Evolutionary conservation across 2,797 vertebrate genomes (phyloP).

Genomic region (Euthynnus affinis): DNA sequence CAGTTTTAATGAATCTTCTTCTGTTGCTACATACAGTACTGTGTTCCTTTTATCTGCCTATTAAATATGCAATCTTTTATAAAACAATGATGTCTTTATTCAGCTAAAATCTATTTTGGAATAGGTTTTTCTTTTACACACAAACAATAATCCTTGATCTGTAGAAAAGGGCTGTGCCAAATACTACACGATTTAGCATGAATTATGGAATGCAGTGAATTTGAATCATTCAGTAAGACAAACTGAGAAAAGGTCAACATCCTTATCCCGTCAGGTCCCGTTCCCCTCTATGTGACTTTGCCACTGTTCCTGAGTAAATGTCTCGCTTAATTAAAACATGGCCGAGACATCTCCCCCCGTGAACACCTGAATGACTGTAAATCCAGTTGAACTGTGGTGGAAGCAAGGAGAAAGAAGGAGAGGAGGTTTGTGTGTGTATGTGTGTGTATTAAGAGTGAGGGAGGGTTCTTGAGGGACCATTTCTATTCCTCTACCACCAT

Average conservation of each 20-base stretch:
- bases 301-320: conserved; percentile 49
- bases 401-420: conserved; percentile 30
- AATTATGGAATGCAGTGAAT: conserved; percentile 45
- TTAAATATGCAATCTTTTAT: neutral
- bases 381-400: conserved; percentile 59
- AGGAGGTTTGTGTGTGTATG: conserved; percentile 24
- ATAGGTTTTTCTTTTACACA: neutral
- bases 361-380: conserved; percentile 72
- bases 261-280: conserved; percentile 42
- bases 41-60: neutral
- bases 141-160: neutral
- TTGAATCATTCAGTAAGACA: conserved; percentile 63
- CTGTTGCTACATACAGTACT: neutral
- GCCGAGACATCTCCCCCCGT: conserved; percentile 29
- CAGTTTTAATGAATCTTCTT: conserved; percentile 7
- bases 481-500: conserved; percentile 52
- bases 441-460: conserved; percentile 2
- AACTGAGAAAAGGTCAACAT: conserved; percentile 62
- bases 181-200: conserved; percentile 22
- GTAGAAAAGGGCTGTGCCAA: conserved; percentile 1
- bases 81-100: neutral
- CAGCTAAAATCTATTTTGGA: neutral
- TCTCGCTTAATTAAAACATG: conserved; percentile 74
- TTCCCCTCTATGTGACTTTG: conserved; percentile 66
- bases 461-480: conserved; percentile 44